Evolutionary conservation across 2,888 invertebrate genomes (phyloP), one percentile per base, ranked within the genome.

Genomic region (Mayetiola destructor): DNA sequence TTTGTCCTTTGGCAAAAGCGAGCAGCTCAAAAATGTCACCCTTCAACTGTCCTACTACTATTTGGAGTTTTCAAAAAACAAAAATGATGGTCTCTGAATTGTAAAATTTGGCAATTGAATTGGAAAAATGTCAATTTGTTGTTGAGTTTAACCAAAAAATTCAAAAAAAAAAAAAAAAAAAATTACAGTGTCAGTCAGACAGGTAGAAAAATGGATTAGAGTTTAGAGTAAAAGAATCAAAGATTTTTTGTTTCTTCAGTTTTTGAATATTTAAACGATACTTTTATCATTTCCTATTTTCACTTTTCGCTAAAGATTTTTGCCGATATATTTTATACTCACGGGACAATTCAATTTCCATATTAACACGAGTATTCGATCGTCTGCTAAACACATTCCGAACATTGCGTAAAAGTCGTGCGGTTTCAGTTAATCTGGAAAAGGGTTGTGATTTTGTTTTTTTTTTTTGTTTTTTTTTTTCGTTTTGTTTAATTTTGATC

Each of bases 371-470:
- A 67, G 87, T 78, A 74, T 82, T 77, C 73, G 87, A 81, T 71
- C 88, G 84, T 66, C 77, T 76, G 69, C 80, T 78, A 80, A 94
- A 93, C 73, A 92, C 91, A 78, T 85, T 90, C 77, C 89, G 87
- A 65, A 92, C 90, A 77, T 89, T 91, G 78, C 88, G 87, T 77
- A 96, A 84, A 72, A 96, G 82, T 68, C 94, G 84, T 73, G 94
- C 93, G 70, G 93, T 94, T 84, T 96, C 95, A 77, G 92, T 91
- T 76, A 93, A 85, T 84, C 92, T 93, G 84, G 73, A 79, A 78
- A 59, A 61, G 59, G 53, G 56, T 48, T 42, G 27, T 30, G 59
- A 56, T 59, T 30, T 37, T 37, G 39, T 23, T 59, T 60, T 61
- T n/a, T n/a, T n/a, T n/a, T n/a, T n/a, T n/a, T n/a, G n/a, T n/a